Evolutionary conservation across 2,888 invertebrate genomes (phyloP).

Genomic region (Campoletis raptor): DNA sequence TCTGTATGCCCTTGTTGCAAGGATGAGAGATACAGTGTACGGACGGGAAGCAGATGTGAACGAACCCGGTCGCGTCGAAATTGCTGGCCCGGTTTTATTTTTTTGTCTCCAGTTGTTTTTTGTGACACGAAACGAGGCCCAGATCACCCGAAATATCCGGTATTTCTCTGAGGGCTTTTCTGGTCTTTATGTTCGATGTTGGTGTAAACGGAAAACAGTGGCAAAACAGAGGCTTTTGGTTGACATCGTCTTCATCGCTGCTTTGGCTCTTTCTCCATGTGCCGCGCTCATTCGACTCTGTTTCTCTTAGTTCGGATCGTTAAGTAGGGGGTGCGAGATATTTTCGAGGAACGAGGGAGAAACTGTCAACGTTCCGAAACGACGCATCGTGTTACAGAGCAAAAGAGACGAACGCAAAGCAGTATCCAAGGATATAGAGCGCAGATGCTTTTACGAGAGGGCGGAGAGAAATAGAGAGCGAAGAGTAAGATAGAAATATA

Average conservation of each 20-base stretch:
- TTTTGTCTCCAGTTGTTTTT: conserved; percentile 25
- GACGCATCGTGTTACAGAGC: conserved; percentile 61
- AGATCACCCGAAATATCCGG: conserved; percentile 66
- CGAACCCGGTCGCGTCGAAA: conserved; percentile 20
- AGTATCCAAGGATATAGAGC: conserved; percentile 63
- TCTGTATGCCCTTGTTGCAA: conserved; percentile 4
- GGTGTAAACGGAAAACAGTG: conserved; percentile 59
- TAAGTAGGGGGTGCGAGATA: conserved; percentile 65
- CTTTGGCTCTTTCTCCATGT: conserved; percentile 45
- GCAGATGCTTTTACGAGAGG: conserved; percentile 68
- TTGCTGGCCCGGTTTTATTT: conserved; percentile 12
- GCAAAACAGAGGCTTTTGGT: conserved; percentile 55
- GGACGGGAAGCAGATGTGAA: conserved; percentile 58
- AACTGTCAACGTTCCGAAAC: conserved; percentile 64
- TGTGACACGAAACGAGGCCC: conserved; percentile 40
- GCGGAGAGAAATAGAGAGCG: conserved; percentile 13
- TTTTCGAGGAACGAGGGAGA: conserved; percentile 61
- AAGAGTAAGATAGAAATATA: conserved; percentile 34
- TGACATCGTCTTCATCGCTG: conserved; percentile 46
- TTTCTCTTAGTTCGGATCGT: conserved; percentile 63
- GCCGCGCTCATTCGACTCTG: conserved; percentile 19
- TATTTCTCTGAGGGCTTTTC: conserved; percentile 43
- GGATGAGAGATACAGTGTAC: conserved; percentile 21
- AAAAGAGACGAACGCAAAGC: conserved; percentile 30
- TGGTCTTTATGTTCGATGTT: conserved; percentile 10